A percentile compares a stretch with the other conserved stretches of the same genome.
These are phyloP conservation scores for Scelioninae gen. 1 DNA, from an alignment of 2,888 invertebrate genomes.

Conservation along the genomic window DNA sequence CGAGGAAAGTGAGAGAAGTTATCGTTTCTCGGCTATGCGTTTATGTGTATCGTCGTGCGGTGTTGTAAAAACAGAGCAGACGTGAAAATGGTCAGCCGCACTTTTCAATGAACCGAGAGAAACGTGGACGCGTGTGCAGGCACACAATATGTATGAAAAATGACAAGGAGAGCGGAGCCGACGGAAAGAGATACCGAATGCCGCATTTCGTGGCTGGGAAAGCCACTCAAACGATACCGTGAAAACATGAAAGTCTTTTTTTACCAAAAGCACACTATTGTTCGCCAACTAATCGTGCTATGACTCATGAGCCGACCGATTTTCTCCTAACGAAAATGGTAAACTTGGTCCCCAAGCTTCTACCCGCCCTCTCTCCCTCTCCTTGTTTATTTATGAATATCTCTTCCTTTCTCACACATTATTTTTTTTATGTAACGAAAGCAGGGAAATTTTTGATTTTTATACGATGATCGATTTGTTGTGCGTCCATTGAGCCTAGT, in stretches of 20 bases:
- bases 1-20: constrained; percentile 77
- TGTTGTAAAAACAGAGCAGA: constrained; percentile 60
- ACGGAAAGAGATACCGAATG: constrained; percentile 48
- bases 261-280: constrained; percentile 48
- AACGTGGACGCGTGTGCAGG: constrained; percentile 54
- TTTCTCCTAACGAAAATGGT: constrained; percentile 54
- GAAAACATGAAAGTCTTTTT: constrained; percentile 67
- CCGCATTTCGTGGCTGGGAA: constrained; percentile 59
- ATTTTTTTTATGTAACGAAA: too few species aligned
- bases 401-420: not conserved
- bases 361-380: not conserved
- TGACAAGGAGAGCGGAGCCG: constrained; percentile 53
- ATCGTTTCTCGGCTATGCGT: constrained; percentile 59
- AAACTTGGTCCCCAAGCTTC: constrained; percentile 16
- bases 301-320: constrained; percentile 52
- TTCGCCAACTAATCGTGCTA: constrained; percentile 48
- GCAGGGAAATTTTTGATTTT: too few species aligned
- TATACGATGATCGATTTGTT: constrained; percentile 36
- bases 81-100: constrained; percentile 63
- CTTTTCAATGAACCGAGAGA: constrained; percentile 59
- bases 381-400: not conserved
- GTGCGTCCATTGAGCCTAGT: constrained; percentile 19
- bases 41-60: constrained; percentile 55
- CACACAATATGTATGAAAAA: constrained; percentile 61
- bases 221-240: constrained; percentile 48